These are phyloP conservation scores for Salvator merianae DNA, from an alignment of 2,113 vertebrate genomes.

Conservation along the genomic window DNA sequence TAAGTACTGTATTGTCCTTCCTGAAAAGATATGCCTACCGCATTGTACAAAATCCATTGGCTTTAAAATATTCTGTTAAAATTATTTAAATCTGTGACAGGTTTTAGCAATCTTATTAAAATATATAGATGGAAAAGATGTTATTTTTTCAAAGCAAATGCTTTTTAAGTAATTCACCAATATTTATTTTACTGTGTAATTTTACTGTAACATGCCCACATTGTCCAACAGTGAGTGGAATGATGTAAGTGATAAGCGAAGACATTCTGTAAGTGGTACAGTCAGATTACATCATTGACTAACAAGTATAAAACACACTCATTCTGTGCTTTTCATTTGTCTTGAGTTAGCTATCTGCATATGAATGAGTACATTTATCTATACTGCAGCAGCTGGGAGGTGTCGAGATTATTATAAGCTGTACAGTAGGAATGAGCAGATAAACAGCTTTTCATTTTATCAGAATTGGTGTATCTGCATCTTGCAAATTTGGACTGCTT, in stretches of 20 bases:
- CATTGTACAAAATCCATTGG: background rate
- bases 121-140: background rate
- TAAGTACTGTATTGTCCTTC: conserved; percentile 5
- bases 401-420: conserved; percentile 18
- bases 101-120: background rate
- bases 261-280: conserved; percentile 6
- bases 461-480: background rate
- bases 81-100: background rate
- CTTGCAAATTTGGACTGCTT: background rate
- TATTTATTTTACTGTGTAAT: conserved; percentile 14
- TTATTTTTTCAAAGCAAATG: background rate
- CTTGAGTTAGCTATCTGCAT: conserved; percentile 1
- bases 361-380: conserved; percentile 20
- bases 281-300: background rate
- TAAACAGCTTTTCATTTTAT: background rate
- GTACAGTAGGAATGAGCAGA: conserved; percentile 8
- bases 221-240: background rate
- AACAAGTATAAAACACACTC: background rate
- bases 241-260: conserved; percentile 6
- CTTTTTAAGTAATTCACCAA: background rate
- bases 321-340: conserved; percentile 16
- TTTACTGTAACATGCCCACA: background rate
- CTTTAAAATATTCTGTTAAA: conserved; percentile 9
- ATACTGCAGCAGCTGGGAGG: conserved; percentile 18
- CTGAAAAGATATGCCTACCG: background rate